phyloP scores from a whole-genome alignment of 2,113 vertebrate genomes.

The Quiscalus mexicanus region DNA sequence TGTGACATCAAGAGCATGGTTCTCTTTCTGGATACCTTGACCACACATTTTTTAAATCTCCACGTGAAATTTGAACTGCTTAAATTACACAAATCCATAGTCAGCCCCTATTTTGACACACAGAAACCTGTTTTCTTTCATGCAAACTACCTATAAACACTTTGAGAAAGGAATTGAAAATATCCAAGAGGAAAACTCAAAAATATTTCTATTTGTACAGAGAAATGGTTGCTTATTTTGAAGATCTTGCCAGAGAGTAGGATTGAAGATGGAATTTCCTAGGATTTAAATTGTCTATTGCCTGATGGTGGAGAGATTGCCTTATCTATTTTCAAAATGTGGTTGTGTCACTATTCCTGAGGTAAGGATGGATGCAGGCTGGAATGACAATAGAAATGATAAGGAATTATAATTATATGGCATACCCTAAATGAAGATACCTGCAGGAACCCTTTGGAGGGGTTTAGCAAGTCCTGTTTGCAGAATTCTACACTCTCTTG shows the following conservation, averaged over 20 bases:
- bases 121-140: neutral
- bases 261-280: neutral
- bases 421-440: neutral
- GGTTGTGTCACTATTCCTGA: neutral
- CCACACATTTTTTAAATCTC: neutral
- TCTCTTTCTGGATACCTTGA: neutral
- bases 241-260: neutral
- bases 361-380: neutral
- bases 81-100: neutral
- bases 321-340: neutral
- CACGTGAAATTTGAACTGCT: neutral
- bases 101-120: neutral
- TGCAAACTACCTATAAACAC: neutral
- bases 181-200: neutral
- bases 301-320: neutral
- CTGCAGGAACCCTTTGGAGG: neutral
- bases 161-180: neutral
- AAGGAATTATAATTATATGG: neutral
- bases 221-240: neutral
- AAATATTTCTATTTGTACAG: neutral
- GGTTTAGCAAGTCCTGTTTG: neutral
- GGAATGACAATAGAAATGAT: neutral
- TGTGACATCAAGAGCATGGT: neutral
- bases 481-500: neutral
- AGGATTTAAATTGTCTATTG: neutral